Evolutionary conservation across 2,888 invertebrate species (phyloP).

Genomic region (Pecten maximus): DNA sequence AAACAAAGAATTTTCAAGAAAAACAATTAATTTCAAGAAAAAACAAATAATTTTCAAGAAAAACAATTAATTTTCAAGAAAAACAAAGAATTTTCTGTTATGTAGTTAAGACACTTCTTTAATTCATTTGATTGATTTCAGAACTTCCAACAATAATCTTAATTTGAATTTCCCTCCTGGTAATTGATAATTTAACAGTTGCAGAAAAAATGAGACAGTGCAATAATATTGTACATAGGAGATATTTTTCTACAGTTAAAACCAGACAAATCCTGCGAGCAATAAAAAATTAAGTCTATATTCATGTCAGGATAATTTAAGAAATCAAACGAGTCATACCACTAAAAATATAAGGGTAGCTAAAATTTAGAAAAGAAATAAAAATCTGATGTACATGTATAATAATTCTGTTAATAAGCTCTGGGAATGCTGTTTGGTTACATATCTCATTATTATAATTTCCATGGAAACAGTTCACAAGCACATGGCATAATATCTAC

Average conservation of each 20-base stretch:
- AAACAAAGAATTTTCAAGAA: too few relatives aligned
- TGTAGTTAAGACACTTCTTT: neutral
- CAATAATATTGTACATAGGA: neutral
- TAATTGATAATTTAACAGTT: neutral
- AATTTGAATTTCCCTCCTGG: neutral
- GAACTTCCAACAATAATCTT: too few relatives aligned
- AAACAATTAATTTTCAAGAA: too few relatives aligned
- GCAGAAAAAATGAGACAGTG: neutral
- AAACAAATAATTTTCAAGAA: too few relatives aligned
- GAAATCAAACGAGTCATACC: neutral
- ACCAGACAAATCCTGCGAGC: constrained; percentile 22
- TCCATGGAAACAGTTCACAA: neutral
- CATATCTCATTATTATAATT: neutral
- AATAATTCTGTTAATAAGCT: neutral
- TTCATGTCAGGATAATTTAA: neutral
- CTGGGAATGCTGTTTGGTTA: constrained; percentile 12
- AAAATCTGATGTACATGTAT: neutral
- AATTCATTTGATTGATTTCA: too few relatives aligned
- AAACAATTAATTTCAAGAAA: too few relatives aligned
- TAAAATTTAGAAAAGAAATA: neutral
- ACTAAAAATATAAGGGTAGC: neutral
- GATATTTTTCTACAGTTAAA: neutral
- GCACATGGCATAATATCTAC: neutral
- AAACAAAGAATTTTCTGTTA: neutral
- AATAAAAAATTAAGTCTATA: neutral